Base-by-base conservation (phyloP, 1,140 invertebrate genomes). In the Bicyclus anynana region DNA sequence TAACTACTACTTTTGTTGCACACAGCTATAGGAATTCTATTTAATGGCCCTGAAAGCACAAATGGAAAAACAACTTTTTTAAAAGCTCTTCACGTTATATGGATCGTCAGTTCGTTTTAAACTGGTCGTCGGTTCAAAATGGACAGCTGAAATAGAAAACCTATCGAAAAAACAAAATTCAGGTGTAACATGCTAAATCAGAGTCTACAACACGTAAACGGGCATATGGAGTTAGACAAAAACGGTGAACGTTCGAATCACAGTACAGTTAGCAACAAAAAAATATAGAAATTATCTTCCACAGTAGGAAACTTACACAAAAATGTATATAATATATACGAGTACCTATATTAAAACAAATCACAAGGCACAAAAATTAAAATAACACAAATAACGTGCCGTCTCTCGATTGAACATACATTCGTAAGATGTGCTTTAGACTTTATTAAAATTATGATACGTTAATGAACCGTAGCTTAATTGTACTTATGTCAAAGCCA, bases 181-280 rank as follows among this genome's bases (percentile, higher is more conserved):
- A 59, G 56, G 56, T 59, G 56, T 59, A 52, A 59, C 42, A 52
- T 52, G 49, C 49, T 51, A 59, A 59, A 59, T 59, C 49, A 59
- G 49, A 59, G 49, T 51, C 50, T 51, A 50, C 49, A 44, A 51
- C 55, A 57, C 40, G 55, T 46, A 51, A 50, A 44, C 47, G 55
- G 40, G 37, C 55, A 42, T 44, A 40, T 75, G 76, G 63, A 69
- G 69, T 73, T 79, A 67, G 77, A 81, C 83, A 85, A 87, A 85
- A 85, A 63, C 76, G 69, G 65, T 59, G 72, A 77, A 54, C 76
- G 73, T 72, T 84, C 76, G 65, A 76, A 73, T 74, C 70, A 74
- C 72, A 83, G 82, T 84, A 84, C 84, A 86, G 40, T 44, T 20
- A 16, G 16, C 40, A 17, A 18, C 37, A 13, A 40, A 38, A 38